Conservation (phyloP, 2,888 invertebrate species). For the Acanthopleura granulata region DNA sequence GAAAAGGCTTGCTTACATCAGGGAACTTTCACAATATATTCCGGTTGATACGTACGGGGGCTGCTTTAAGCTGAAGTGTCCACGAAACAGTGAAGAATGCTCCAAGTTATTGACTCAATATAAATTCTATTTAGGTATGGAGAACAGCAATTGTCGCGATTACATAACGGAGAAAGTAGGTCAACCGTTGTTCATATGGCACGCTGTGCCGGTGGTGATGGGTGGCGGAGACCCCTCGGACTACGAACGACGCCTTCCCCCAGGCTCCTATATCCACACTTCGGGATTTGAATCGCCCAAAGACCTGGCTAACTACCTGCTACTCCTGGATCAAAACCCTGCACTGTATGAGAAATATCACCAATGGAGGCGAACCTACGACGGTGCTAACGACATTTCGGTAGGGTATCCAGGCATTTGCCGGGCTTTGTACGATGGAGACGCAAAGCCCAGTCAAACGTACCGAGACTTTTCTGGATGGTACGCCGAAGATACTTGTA, state of each 20-base stretch:
- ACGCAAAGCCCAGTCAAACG: conserved; percentile 44
- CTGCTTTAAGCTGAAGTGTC: background rate
- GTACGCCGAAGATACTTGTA: too few species aligned
- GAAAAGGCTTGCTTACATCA: background rate
- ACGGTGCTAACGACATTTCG: conserved; percentile 21
- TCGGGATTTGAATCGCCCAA: conserved; percentile 91
- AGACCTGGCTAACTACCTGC: conserved; percentile 76
- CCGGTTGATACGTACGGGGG: background rate
- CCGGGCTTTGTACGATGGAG: conserved; percentile 27
- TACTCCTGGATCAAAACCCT: background rate
- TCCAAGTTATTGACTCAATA: background rate
- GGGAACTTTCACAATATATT: background rate
- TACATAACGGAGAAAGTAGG: conserved; percentile 8
- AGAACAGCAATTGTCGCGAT: conserved; percentile 4
- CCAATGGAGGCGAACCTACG: background rate
- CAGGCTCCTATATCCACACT: conserved; percentile 92
- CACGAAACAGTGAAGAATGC: background rate
- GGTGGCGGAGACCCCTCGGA: background rate
- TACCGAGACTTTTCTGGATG: too few species aligned
- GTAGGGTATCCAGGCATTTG: conserved; percentile 26
- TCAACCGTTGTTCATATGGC: background rate
- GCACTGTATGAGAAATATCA: background rate
- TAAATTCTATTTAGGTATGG: background rate
- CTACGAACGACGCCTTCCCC: conserved; percentile 80
- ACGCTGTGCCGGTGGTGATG: background rate